Conservation (phyloP, 2,113 vertebrate genomes). For the Thomomys bottae region DNA sequence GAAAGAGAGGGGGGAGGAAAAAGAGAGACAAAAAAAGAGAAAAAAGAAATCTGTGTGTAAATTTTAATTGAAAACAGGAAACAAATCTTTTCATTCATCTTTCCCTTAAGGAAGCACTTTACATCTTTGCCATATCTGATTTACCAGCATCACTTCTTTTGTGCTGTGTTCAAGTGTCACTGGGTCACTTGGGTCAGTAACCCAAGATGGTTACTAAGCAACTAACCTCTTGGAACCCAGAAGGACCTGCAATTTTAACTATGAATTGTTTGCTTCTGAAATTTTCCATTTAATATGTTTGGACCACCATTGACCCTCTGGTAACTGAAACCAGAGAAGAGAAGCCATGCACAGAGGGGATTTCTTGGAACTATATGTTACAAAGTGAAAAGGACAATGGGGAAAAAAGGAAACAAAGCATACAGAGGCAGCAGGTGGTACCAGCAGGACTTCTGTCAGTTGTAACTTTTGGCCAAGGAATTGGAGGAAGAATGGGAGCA, state of each 20-base stretch:
- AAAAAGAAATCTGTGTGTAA: too few species aligned
- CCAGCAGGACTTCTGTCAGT: too few species aligned
- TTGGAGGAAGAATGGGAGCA: not conserved
- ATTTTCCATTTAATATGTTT: constrained; percentile 3
- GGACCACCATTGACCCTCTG: not conserved
- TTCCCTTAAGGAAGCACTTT: not conserved
- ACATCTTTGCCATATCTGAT: not conserved
- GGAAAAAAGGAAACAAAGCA: not conserved
- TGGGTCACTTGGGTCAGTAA: not conserved
- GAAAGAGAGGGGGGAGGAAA: too few species aligned
- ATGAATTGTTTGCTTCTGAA: not conserved
- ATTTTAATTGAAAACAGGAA: too few species aligned
- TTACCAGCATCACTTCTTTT: not conserved
- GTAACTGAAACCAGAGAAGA: not conserved
- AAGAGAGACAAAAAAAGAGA: too few species aligned
- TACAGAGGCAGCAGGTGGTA: not conserved
- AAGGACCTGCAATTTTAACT: not conserved
- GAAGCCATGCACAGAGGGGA: not conserved
- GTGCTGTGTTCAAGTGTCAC: not conserved
- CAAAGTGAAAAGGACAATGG: not conserved
- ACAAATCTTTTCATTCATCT: not conserved
- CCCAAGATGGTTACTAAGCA: not conserved
- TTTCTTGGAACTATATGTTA: not conserved
- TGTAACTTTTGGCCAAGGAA: not conserved
- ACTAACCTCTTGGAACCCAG: not conserved